Evolutionary conservation across 2,113 vertebrate genomes (phyloP).

Genomic region (Sisor rabdophorus): DNA sequence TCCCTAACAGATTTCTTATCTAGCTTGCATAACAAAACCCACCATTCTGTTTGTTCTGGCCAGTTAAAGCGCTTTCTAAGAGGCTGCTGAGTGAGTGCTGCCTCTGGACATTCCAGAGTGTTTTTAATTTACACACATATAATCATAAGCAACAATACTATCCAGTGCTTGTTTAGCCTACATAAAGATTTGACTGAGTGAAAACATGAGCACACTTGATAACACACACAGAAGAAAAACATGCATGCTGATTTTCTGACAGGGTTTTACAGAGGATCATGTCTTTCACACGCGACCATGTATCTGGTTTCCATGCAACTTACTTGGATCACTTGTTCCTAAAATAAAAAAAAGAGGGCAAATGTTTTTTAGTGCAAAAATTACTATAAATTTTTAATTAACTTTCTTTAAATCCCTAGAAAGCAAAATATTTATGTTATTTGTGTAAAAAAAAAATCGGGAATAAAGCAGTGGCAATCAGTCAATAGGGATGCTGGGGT

Average conservation of each 20-base stretch:
- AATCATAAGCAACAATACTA: neutral
- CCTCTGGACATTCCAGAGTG: neutral
- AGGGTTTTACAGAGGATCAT: neutral
- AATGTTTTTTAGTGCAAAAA: too few species aligned
- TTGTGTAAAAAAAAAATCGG: too few species aligned
- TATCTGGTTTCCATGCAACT: neutral
- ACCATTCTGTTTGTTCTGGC: constrained; percentile 16
- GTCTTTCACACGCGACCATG: neutral
- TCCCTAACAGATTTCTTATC: neutral
- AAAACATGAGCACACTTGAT: constrained; percentile 2
- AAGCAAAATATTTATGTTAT: too few species aligned
- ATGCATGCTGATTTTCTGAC: neutral
- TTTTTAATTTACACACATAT: neutral
- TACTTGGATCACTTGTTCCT: neutral
- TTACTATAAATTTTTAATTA: too few species aligned
- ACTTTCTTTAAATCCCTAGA: too few species aligned
- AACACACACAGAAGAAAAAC: neutral
- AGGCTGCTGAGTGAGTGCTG: neutral
- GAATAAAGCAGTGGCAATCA: too few species aligned
- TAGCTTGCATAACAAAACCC: neutral
- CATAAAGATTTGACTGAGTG: neutral
- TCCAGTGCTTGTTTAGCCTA: neutral
- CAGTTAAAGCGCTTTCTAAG: neutral
- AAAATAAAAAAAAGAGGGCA: too few species aligned
- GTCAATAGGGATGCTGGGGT: too few species aligned